phyloP scores from a whole-genome alignment of 1,140 invertebrate genomes.

The Brachystomella parvula region DNA sequence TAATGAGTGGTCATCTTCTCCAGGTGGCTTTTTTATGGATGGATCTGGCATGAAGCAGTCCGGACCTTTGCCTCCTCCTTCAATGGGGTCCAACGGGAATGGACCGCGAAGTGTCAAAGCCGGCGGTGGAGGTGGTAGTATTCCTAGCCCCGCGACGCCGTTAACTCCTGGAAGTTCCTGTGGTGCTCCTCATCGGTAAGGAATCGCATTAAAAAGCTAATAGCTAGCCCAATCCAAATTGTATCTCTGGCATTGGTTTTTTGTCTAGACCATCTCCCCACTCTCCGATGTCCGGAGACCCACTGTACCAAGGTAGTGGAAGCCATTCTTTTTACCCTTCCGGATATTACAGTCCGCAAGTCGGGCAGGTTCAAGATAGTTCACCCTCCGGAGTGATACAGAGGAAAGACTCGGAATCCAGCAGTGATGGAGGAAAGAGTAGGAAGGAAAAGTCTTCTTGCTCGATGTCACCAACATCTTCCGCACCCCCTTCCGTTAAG shows the following conservation, averaged over 20 bases:
- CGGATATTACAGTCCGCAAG: constrained; percentile 38
- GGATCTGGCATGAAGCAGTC: constrained; percentile 26
- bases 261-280: constrained; percentile 34
- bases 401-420: constrained; percentile 38
- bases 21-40: constrained; percentile 35
- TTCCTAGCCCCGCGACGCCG: constrained; percentile 38
- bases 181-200: constrained; percentile 34
- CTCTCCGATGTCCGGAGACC: constrained; percentile 32
- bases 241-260: neutral
- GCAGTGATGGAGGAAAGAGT: constrained; percentile 37
- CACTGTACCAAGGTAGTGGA: constrained; percentile 32
- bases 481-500: constrained; percentile 48
- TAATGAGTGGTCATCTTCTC: constrained; percentile 22
- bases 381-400: constrained; percentile 34
- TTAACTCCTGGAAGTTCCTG: constrained; percentile 36
- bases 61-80: constrained; percentile 38
- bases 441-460: constrained; percentile 38
- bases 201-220: neutral
- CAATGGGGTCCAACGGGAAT: constrained; percentile 39
- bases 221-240: neutral
- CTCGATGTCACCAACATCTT: constrained; percentile 38
- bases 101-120: constrained; percentile 33
- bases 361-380: constrained; percentile 33
- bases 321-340: constrained; percentile 27
- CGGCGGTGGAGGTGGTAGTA: constrained; percentile 35